Conservation (phyloP, 2,113 vertebrate species). For the Carlito syrichta region DNA sequence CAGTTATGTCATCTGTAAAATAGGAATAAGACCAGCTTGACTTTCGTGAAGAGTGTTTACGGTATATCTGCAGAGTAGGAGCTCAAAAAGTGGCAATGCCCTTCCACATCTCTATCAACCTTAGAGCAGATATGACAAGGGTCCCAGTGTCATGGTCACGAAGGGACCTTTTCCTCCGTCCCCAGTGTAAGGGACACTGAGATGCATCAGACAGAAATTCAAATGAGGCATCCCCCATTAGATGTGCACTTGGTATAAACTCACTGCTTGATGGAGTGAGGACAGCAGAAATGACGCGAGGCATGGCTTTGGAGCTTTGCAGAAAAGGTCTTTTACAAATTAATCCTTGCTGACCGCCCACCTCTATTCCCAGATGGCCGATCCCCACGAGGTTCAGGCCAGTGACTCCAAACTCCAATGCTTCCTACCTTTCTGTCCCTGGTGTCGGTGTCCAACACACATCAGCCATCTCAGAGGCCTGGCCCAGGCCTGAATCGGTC, state of each 20-base stretch:
- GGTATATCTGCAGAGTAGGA: background rate
- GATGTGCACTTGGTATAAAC: fast-evolving
- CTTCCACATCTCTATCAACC: background rate
- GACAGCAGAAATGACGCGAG: fast-evolving
- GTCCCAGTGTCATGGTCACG: background rate
- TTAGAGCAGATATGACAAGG: background rate
- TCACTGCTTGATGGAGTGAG: too few relatives aligned
- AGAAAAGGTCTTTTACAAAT: background rate
- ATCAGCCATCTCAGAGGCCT: background rate
- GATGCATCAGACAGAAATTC: background rate
- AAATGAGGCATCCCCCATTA: fast-evolving
- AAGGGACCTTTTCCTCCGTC: background rate
- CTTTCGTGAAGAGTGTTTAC: fast-evolving
- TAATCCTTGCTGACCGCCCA: too few relatives aligned
- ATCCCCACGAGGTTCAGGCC: background rate
- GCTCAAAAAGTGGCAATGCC: background rate
- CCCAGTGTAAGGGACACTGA: background rate
- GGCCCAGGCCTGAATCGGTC: background rate
- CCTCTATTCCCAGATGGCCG: background rate
- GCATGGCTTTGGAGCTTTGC: background rate
- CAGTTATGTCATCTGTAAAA: background rate
- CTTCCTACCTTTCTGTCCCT: background rate
- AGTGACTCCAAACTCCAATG: background rate
- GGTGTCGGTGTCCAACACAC: background rate
- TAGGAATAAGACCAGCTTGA: fast-evolving